Evolutionary conservation across 2,888 invertebrate genomes (phyloP), one percentile per base, ranked within the genome.

Genomic region (Mesorhabditis belari): DNA sequence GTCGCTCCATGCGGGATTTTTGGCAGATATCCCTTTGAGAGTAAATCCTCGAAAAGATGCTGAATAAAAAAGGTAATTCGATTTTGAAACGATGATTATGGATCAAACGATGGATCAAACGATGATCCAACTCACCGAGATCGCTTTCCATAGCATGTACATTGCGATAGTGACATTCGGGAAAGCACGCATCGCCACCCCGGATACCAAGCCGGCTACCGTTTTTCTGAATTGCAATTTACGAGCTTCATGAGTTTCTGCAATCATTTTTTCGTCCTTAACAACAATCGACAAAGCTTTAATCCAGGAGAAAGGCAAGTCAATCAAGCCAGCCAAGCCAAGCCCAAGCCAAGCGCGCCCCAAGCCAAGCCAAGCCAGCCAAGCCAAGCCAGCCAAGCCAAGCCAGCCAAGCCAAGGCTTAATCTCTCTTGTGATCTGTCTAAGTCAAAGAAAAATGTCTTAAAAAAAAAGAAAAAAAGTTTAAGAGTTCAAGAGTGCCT

Each of bases 81-180:
- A n/a, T 19, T 28, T 50, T 21, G 3, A 25, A 52, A 60, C 21
- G 55, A 57, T 57, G 60, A 53, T 58, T 57, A 56, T 51, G 49
- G 53, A 56, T 53, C 52, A 29, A 19, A 56, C 29, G 44, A 60
- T 35, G 24, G 53, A 12, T 49, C 9, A 23, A 19, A 2, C 2
- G 28, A 19, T 35, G n/a, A 17, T 56, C 35, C 53, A 21, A 58
- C 56, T 23, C 81, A 89, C 90, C 85, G 91, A 90, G 49, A 89
- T 84, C 53, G 88, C 86, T 83, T 91, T 91, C 88, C 90, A 90
- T 83, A 89, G 86, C 5, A 89, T 86, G 81, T 90, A 91, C 27
- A 90, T 84, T n/a, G 90, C 88, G 57, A 90, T 85, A 0, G 89
- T 88, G 50, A 87, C 87, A 76, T 88, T 89, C 29, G 89, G 88